Conservation (phyloP, 1,140 invertebrate genomes). For the Heliconius hermathena region DNA sequence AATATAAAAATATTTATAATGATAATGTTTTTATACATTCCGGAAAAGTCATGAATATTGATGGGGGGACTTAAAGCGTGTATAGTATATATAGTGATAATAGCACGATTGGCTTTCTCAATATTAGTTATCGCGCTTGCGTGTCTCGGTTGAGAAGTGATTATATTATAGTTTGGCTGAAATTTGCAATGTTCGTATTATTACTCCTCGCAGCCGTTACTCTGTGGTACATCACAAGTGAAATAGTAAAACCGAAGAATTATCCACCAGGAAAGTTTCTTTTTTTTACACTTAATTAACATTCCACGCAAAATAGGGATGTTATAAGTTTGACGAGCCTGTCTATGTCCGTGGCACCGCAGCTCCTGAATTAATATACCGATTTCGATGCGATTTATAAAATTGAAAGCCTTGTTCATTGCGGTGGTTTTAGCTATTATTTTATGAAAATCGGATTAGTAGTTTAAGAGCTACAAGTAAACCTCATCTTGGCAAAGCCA, state of each 20-base stretch:
- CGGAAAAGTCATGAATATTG: not conserved
- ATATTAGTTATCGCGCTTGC: conserved; percentile 10
- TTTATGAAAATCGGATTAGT: no score
- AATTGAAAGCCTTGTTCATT: no score
- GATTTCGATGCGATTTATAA: no score
- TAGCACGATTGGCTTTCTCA: not conserved
- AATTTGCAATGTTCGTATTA: not conserved
- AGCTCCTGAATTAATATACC: no score
- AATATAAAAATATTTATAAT: not conserved
- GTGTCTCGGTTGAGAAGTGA: not conserved
- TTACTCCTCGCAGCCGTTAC: not conserved
- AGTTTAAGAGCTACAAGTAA: not conserved
- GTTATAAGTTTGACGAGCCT: no score
- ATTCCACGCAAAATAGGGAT: no score
- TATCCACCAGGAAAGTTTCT: conserved; percentile 44
- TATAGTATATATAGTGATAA: conserved; percentile 2
- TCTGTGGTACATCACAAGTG: conserved; percentile 4
- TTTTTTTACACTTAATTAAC: no score
- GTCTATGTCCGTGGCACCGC: no score
- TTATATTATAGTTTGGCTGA: not conserved
- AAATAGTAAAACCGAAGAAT: conserved; percentile 40
- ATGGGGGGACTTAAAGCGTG: not conserved
- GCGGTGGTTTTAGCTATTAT: no score
- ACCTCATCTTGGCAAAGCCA: no score
- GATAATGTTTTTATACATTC: not conserved